phyloP scores from a whole-genome alignment of 2,797 vertebrate genomes.

The Chelon auratus region DNA sequence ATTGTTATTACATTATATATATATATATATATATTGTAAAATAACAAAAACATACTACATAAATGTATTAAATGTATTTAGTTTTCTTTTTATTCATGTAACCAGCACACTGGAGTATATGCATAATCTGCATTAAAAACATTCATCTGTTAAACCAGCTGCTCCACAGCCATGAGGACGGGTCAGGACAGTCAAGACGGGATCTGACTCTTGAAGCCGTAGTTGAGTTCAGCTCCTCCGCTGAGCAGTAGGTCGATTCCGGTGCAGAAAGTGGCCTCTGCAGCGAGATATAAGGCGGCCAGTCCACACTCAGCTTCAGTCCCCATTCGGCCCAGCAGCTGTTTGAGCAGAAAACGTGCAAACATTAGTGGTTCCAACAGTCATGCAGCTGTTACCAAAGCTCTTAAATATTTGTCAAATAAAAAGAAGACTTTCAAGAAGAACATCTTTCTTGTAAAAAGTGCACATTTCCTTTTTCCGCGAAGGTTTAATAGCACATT shows the following conservation, averaged over 20 bases:
- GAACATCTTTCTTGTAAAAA: too few species aligned
- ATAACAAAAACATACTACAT: too few species aligned
- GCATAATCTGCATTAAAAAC: background rate
- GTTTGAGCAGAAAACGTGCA: conserved; percentile 14
- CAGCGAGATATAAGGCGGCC: conserved; percentile 85
- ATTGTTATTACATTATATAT: too few species aligned
- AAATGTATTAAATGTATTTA: too few species aligned
- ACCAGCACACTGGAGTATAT: background rate
- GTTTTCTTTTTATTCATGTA: background rate
- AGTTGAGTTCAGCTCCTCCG: conserved; percentile 89
- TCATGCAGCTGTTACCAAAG: background rate
- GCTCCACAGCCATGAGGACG: background rate
- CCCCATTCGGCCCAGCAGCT: conserved; percentile 90
- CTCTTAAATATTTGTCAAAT: too few species aligned
- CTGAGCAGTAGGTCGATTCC: conserved; percentile 86
- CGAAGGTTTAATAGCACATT: too few species aligned
- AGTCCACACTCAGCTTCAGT: conserved; percentile 84
- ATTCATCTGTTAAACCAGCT: background rate
- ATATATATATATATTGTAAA: too few species aligned
- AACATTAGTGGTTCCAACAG: background rate
- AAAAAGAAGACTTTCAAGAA: too few species aligned
- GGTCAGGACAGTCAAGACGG: conserved; percentile 12
- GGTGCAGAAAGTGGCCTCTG: conserved; percentile 88
- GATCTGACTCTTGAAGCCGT: conserved; percentile 82
- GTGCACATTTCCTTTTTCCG: too few species aligned